Evolutionary conservation across 2,888 invertebrate genomes (phyloP).

Genomic region (Syrphus vitripennis): DNA sequence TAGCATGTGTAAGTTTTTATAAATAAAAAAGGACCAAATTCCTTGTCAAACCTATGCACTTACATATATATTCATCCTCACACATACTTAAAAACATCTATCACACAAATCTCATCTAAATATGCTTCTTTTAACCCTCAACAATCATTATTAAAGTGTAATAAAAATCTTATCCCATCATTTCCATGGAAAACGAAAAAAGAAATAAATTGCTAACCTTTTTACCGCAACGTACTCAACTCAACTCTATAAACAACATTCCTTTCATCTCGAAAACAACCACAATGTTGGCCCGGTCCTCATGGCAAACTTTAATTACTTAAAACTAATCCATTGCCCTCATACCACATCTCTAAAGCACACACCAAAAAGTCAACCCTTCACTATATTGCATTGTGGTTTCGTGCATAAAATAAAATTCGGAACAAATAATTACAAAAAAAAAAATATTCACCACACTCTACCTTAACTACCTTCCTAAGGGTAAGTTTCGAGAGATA

Average conservation of each 20-base stretch:
- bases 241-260: background rate
- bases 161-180: background rate
- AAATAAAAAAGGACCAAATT: background rate
- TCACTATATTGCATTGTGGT: background rate
- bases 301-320: constrained; percentile 48
- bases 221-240: background rate
- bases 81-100: background rate
- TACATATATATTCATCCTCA: background rate
- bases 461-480: background rate
- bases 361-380: constrained; percentile 21
- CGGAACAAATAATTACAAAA: background rate
- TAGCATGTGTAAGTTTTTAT: too few species aligned
- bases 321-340: constrained; percentile 32
- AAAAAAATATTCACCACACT: background rate
- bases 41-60: background rate
- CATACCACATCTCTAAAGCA: background rate
- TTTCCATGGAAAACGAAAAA: background rate
- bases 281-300: background rate
- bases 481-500: constrained; percentile 43
- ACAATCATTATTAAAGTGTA: background rate
- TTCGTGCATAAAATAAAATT: background rate
- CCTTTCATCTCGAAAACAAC: constrained; percentile 2
- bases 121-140: background rate
- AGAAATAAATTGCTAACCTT: background rate
- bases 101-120: background rate